Evolutionary conservation across 2,888 invertebrate species (phyloP).

Genomic region (Cerceris rybyensis): DNA sequence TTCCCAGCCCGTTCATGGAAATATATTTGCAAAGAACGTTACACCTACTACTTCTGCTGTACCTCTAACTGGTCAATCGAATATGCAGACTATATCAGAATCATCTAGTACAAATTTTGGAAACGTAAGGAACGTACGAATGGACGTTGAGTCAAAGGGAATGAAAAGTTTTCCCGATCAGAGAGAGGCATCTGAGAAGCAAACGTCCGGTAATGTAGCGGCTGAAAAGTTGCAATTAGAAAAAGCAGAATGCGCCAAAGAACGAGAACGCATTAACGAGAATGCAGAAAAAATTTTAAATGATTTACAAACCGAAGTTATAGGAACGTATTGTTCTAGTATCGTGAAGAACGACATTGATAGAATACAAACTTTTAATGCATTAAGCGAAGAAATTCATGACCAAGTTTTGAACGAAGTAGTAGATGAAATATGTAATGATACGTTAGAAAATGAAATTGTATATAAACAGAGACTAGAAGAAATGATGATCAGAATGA

Average conservation of each 20-base stretch:
- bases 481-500: slow-evolving; percentile 78
- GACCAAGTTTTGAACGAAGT: slow-evolving; percentile 69
- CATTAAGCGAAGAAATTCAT: slow-evolving; percentile 62
- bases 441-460: slow-evolving; percentile 77
- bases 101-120: background rate
- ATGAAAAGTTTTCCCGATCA: background rate
- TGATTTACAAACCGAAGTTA: slow-evolving; percentile 64
- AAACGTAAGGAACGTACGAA: background rate
- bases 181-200: background rate
- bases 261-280: slow-evolving; percentile 62
- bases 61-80: slow-evolving; percentile 30
- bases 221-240: slow-evolving; percentile 44
- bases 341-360: slow-evolving; percentile 68
- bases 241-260: slow-evolving; percentile 58
- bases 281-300: slow-evolving; percentile 67
- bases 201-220: slow-evolving; percentile 6
- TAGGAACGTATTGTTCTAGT: slow-evolving; percentile 65
- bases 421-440: slow-evolving; percentile 74
- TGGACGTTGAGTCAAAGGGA: slow-evolving; percentile 10
- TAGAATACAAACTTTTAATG: slow-evolving; percentile 65
- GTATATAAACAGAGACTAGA: slow-evolving; percentile 77
- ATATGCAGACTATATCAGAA: slow-evolving; percentile 11
- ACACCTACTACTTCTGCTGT: slow-evolving; percentile 17
- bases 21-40: slow-evolving; percentile 50
- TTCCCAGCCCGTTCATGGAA: slow-evolving; percentile 45